phyloP scores from a whole-genome alignment of 2,113 vertebrate genomes.

The Semicossyphus pulcher region DNA sequence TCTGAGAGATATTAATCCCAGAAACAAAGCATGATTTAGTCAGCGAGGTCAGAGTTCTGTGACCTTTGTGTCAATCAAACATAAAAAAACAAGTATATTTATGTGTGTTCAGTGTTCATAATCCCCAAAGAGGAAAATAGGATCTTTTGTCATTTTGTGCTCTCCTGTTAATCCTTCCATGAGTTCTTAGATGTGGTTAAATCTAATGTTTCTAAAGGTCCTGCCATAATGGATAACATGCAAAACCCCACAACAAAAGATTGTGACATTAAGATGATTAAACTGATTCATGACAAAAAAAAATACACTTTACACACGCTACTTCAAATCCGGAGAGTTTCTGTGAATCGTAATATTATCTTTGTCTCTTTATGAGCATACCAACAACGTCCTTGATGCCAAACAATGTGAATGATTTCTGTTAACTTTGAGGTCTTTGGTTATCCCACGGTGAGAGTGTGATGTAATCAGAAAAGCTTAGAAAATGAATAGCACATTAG shows the following conservation, averaged over 20 bases:
- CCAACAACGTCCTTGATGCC: constrained; percentile 11
- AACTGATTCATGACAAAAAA: no score
- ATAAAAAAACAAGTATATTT: neutral
- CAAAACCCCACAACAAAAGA: no score
- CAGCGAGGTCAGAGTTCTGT: neutral
- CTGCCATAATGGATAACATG: neutral
- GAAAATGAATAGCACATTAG: constrained; percentile 20
- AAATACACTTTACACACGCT: no score
- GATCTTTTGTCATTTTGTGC: neutral
- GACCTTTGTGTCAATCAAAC: neutral
- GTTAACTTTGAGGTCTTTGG: neutral
- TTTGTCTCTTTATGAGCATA: neutral
- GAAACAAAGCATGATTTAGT: neutral
- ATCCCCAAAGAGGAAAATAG: neutral
- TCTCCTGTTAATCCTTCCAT: neutral
- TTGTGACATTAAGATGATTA: no score
- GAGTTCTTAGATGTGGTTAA: neutral
- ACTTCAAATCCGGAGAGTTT: constrained; percentile 1
- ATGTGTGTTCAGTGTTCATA: neutral
- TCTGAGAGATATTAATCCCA: neutral
- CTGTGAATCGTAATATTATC: neutral
- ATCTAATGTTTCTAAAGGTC: neutral
- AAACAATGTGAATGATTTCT: neutral
- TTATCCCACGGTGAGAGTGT: neutral
- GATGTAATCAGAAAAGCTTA: constrained; percentile 1